Evolutionary conservation across 1,140 invertebrate species (phyloP), one percentile per base, ranked within the genome.

Genomic region (Spodoptera frugiperda): DNA sequence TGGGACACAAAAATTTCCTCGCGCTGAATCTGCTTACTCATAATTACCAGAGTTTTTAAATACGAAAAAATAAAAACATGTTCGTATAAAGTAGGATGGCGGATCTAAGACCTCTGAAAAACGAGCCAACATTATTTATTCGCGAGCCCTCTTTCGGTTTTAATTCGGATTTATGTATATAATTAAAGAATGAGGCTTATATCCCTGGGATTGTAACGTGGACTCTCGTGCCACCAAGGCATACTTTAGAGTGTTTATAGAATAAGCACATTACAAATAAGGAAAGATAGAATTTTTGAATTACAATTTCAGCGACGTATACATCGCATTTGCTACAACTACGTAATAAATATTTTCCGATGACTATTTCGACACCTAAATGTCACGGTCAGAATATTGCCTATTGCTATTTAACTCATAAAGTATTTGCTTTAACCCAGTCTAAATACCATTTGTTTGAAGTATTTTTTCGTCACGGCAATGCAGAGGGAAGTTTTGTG

Each of bases 131-230:
- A 91, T 91, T 90, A 90, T 90, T 92, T 90, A 91, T 92, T 89
- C 85, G 82, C 63, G 78, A 82, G 83, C 78, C 86, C 86, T 88
- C 84, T 88, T 92, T 87, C 78, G 78, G 83, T 89, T 90, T 90
- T 90, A 90, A 92, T 90, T 90, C 88, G 86, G 85, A 92, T 91
- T 92, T 92, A 91, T 91, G 89, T 88, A 85, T 88, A 78, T 83
- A 87, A 88, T 91, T 91, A 89, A 88, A 89, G 85, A 86, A 87
- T 86, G 85, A 87, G 84, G 86, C 90, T 87, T 88, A 88, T 82
- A 82, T 84, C 79, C 81, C 78, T 81, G 77, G 67, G 57, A n/a
- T 21, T 75, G 57, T 53, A 25, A 67, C 63, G 19, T 49, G 63
- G 63, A 0, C 12, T n/a, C 59, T n/a, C 46, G 44, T 67, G 63